phyloP scores from a whole-genome alignment of 2,888 invertebrate genomes.

The Sesia bembeciformis region DNA sequence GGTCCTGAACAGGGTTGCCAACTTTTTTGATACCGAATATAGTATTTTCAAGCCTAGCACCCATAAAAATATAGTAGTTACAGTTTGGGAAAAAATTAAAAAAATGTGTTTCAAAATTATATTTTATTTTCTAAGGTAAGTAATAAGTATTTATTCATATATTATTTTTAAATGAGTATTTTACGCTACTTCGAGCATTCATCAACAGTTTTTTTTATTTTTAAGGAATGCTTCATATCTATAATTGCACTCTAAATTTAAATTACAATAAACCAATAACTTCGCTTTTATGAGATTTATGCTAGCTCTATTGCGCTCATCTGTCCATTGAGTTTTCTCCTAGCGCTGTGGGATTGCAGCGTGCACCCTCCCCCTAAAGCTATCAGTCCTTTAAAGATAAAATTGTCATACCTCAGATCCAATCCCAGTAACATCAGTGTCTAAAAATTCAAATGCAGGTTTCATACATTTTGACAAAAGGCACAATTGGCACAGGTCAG shows the following conservation, averaged over 20 bases:
- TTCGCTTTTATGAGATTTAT: not conserved
- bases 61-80: too few relatives aligned
- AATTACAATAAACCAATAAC: too few relatives aligned
- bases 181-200: not conserved
- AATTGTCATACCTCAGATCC: slow-evolving; percentile 80
- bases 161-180: too few relatives aligned
- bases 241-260: not conserved
- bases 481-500: slow-evolving; percentile 94
- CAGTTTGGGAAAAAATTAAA: too few relatives aligned
- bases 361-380: not conserved
- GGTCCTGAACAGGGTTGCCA: too few relatives aligned
- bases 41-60: too few relatives aligned
- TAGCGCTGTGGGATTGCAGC: too few relatives aligned
- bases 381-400: not conserved
- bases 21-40: too few relatives aligned
- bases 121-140: too few relatives aligned
- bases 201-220: not conserved
- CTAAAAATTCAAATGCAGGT: slow-evolving; percentile 90
- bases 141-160: too few relatives aligned
- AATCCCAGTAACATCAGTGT: slow-evolving; percentile 93
- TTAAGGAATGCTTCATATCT: not conserved
- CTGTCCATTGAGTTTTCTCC: not conserved
- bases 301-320: not conserved
- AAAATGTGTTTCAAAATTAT: too few relatives aligned
- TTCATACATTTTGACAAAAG: slow-evolving; percentile 93